Percentiles rank a stretch among this genome's conserved stretches.
Evolutionary conservation across 2,888 invertebrate genomes (phyloP).

Genomic region (Chymomyza caudatula): DNA sequence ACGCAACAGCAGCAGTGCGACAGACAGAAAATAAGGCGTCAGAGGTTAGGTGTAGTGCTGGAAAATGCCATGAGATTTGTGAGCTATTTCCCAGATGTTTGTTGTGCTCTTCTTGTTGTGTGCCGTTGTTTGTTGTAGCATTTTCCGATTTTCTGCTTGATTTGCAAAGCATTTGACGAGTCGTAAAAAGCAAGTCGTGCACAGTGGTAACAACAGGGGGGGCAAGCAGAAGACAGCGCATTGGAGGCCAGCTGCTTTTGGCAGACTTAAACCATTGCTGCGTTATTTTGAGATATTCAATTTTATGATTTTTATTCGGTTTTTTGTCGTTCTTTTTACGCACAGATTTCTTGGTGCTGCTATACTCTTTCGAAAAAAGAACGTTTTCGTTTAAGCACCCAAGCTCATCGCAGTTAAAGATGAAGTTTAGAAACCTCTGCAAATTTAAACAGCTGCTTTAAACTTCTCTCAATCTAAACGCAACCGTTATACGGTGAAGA

Average conservation of each 20-base stretch:
- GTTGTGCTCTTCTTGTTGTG: not conserved
- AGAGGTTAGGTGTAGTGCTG: not conserved
- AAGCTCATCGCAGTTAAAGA: too few species aligned
- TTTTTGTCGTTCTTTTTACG: constrained; percentile 13
- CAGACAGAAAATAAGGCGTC: not conserved
- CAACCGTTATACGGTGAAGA: too few species aligned
- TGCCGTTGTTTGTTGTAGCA: constrained; percentile 14
- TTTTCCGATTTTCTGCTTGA: constrained; percentile 66
- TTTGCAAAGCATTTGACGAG: constrained; percentile 45
- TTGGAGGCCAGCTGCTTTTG: not conserved
- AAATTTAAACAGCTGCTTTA: too few species aligned
- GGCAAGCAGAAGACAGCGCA: not conserved
- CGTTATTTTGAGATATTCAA: not conserved
- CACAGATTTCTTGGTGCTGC: not conserved
- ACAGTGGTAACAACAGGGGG: not conserved
- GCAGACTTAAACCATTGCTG: not conserved
- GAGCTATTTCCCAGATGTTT: constrained; percentile 9
- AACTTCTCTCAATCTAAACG: too few species aligned
- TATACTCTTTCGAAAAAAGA: too few species aligned
- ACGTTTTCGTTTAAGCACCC: not conserved
- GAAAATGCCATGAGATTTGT: not conserved
- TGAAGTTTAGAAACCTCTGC: too few species aligned
- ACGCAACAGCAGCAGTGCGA: not conserved
- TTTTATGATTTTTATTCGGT: constrained; percentile 7
- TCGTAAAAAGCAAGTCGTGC: not conserved